Evolutionary conservation across 2,113 vertebrate genomes (phyloP), one percentile per base, ranked within the genome.

Genomic region (Montifringilla adamsi): DNA sequence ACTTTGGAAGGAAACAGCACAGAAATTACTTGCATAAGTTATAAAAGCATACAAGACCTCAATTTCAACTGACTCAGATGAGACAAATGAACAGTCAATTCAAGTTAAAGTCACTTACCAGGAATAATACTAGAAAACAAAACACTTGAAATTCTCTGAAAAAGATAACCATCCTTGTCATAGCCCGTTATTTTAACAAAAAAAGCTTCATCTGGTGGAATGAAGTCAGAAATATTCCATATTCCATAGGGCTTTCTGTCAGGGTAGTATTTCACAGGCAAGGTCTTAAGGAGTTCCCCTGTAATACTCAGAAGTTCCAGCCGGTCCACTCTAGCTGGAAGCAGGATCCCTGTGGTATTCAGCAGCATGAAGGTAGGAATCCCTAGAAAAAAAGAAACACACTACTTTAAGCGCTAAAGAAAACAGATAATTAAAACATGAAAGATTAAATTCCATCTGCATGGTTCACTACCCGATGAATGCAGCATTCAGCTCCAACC

Each of bases 211-310:
- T 98, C 96, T 73, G 99, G 99, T 30, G 99, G 99, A 69, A 99
- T 94, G 84, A 99, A 99, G 60, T 99, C 99, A 41, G 99, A 99
- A 97, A 99, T 98, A 97, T 99, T 99, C 99, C 99, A 99, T 19
- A 99, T 97, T 93, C 98, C 98, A 39, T 98, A 98, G 6, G 98
- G 99, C 75, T 98, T 97, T 39, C 98, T 98, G 5, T 99, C 98
- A 18, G 99, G 98, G 84, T 98, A 99, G 90, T 98, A 99, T 91
- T 98, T 98, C 73, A 99, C 98, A 33, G 99, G 99, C 88, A 99
- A 94, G 1, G 98, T 99, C 97, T 99, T 99, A 19, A 99, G 98
- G 39, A 98, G 97, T 4, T 87, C 84, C 14, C 99, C 99, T 5
- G 97, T 98, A 79, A 98, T 98, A 83, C 98, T 98, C 78, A 99